A percentile compares a stretch with the other conserved stretches of the same genome.
Evolutionary conservation across 2,888 invertebrate genomes (phyloP).

Genomic region (Auanema sp.): DNA sequence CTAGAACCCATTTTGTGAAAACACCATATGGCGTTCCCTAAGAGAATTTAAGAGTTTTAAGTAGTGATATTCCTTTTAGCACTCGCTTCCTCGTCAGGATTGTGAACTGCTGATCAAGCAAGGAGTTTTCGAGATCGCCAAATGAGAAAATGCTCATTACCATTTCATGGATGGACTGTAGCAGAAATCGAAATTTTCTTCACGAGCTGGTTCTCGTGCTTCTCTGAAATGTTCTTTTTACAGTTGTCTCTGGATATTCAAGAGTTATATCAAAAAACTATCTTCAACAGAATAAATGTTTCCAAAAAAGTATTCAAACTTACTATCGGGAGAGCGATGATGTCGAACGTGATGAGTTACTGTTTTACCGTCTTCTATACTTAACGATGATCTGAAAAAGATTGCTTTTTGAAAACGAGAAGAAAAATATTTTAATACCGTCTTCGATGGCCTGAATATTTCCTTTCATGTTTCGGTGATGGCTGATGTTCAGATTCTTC

Average conservation of each 20-base stretch:
- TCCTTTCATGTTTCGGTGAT: no score
- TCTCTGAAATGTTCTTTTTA: no score
- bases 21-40: background rate
- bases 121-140: slow-evolving; percentile 47
- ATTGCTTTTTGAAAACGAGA: background rate
- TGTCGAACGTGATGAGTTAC: slow-evolving; percentile 2
- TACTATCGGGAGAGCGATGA: background rate
- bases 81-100: slow-evolving; percentile 53
- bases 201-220: no score
- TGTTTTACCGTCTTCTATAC: background rate
- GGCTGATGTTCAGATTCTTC: slow-evolving; percentile 7
- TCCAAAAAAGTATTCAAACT: no score
- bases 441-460: no score
- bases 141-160: slow-evolving; percentile 12
- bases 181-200: no score
- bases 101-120: slow-evolving; percentile 58
- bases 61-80: slow-evolving; percentile 30
- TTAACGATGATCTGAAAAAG: background rate
- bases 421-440: no score
- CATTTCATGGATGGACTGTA: no score
- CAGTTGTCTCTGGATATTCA: no score
- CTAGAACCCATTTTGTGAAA: background rate
- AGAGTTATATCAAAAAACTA: no score
- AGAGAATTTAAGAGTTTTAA: background rate
- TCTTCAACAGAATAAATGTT: no score